phyloP scores from a whole-genome alignment of 2,113 vertebrate species.

The Etheostoma spectabile region DNA sequence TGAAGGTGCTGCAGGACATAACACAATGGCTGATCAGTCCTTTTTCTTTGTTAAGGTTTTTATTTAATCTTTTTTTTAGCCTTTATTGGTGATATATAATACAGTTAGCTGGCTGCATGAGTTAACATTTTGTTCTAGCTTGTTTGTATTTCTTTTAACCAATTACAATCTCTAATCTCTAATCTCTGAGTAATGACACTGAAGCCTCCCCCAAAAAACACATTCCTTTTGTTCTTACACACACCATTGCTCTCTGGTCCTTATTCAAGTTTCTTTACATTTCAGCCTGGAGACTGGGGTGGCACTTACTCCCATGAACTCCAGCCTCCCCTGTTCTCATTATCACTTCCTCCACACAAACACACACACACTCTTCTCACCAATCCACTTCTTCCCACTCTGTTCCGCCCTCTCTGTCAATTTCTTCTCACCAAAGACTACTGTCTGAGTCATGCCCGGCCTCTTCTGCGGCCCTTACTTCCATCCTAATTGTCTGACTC shows the following conservation, averaged over 20 bases:
- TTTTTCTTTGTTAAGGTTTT: too few species aligned
- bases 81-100: background rate
- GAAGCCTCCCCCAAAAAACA: slow-evolving; percentile 1
- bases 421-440: slow-evolving; percentile 51
- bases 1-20: too few species aligned
- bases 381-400: slow-evolving; percentile 59
- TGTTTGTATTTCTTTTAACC: too few species aligned
- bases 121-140: too few species aligned
- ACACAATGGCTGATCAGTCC: too few species aligned
- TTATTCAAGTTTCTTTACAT: slow-evolving; percentile 21
- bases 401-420: slow-evolving; percentile 45
- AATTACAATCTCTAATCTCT: slow-evolving; percentile 9
- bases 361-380: slow-evolving; percentile 35
- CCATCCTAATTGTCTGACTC: slow-evolving; percentile 75
- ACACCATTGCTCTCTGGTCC: slow-evolving; percentile 1
- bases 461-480: slow-evolving; percentile 55
- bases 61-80: background rate
- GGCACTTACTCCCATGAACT: slow-evolving; percentile 34
- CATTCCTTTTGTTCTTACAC: slow-evolving; percentile 5
- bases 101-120: too few species aligned
- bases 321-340: slow-evolving; percentile 44
- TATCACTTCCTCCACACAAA: slow-evolving; percentile 15
- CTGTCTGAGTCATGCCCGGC: slow-evolving; percentile 66
- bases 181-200: slow-evolving; percentile 52
- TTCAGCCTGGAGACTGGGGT: background rate